These are phyloP conservation scores for Microcebus murinus DNA, from an alignment of 2,113 vertebrate genomes.

Conservation along the genomic window DNA sequence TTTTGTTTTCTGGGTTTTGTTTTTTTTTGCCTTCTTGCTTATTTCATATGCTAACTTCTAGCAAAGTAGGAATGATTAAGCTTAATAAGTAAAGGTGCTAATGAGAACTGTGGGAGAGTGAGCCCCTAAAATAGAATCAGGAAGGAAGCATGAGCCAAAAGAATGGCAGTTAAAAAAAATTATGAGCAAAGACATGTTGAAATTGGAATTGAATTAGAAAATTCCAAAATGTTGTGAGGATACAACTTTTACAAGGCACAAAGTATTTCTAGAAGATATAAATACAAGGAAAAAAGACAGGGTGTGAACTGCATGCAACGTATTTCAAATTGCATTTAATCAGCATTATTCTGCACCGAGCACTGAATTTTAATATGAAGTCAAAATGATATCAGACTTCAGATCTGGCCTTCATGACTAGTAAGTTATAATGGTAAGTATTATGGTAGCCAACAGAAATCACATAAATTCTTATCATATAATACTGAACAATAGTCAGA, in stretches of 20 bases:
- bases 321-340: background rate
- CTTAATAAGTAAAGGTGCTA: background rate
- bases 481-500: background rate
- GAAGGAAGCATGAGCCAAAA: background rate
- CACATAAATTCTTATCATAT: background rate
- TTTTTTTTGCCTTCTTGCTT: background rate
- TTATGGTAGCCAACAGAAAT: background rate
- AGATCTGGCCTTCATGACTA: background rate
- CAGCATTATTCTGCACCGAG: background rate
- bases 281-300: background rate
- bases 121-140: background rate
- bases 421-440: background rate
- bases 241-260: background rate
- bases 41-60: background rate
- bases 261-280: background rate
- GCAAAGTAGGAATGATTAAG: background rate
- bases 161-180: background rate
- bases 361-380: background rate
- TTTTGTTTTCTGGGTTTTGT: background rate
- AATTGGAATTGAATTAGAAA: slow-evolving; percentile 8
- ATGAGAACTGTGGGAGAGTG: background rate
- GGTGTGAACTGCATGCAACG: background rate
- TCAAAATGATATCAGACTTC: background rate
- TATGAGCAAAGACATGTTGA: background rate
- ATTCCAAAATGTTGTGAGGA: background rate